A percentile compares a stretch with the other conserved stretches of the same genome.
These are phyloP conservation scores for Aphis gossypii DNA, from an alignment of 1,140 invertebrate genomes.

Conservation along the genomic window DNA sequence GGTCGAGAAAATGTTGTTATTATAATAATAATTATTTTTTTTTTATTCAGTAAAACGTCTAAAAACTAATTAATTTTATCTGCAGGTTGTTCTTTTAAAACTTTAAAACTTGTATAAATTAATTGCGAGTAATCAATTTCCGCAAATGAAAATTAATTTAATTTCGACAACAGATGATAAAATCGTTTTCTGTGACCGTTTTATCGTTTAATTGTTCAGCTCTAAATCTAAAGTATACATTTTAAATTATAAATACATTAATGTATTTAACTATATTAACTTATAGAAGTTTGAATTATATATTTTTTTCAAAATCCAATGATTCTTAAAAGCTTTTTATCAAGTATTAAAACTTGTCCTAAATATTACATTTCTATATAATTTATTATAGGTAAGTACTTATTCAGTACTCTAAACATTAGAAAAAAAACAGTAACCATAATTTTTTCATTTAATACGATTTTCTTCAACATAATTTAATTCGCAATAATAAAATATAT, in stretches of 20 bases:
- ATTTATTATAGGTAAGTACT: not conserved
- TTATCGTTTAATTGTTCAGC: constrained; percentile 20
- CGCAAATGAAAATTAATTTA: not conserved
- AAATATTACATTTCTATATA: not conserved
- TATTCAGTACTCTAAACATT: not conserved
- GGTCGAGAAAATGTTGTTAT: constrained; percentile 20
- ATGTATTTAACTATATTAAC: not conserved
- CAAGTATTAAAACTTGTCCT: not conserved
- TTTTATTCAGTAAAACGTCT: not conserved
- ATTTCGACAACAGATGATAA: not conserved
- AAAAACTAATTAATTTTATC: constrained; percentile 45
- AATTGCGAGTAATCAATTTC: constrained; percentile 27
- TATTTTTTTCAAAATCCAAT: not conserved
- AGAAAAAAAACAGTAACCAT: not conserved
- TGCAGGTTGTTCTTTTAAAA: not conserved
- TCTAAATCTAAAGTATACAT: too few species aligned
- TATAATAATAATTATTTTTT: constrained; percentile 17
- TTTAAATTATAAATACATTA: not conserved
- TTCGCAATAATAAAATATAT: not conserved
- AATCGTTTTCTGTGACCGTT: not conserved
- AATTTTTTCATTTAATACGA: not conserved
- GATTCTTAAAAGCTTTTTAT: not conserved
- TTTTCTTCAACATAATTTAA: not conserved
- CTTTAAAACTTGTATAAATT: not conserved
- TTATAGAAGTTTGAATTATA: not conserved